These are phyloP conservation scores for Pogonocichla stellata DNA, from an alignment of 2,113 vertebrate species.

Conservation along the genomic window DNA sequence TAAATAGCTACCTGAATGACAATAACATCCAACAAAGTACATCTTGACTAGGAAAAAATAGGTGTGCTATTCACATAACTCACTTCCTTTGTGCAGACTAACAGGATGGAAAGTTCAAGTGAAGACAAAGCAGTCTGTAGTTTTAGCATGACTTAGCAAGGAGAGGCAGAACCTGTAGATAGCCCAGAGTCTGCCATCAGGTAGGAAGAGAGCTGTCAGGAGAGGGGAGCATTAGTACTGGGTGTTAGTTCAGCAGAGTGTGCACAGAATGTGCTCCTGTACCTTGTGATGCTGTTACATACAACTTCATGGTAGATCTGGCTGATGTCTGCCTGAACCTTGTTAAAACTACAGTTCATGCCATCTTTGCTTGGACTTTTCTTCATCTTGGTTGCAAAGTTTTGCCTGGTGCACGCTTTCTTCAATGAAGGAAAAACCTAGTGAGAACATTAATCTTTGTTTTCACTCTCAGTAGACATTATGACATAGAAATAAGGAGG, in stretches of 20 bases:
- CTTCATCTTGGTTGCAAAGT: neutral
- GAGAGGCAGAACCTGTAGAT: neutral
- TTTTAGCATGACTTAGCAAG: slow-evolving; percentile 11
- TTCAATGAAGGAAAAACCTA: neutral
- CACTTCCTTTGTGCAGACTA: slow-evolving; percentile 33
- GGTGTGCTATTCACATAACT: neutral
- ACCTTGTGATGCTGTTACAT: neutral
- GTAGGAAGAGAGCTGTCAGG: neutral
- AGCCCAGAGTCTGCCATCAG: neutral
- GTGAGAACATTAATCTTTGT: neutral
- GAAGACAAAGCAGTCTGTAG: neutral
- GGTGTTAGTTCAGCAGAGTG: neutral
- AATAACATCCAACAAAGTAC: neutral
- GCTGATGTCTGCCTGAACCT: neutral
- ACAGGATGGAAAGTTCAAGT: slow-evolving; percentile 26
- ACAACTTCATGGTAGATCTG: neutral
- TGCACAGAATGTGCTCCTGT: neutral
- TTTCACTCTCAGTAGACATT: neutral
- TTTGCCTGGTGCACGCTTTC: neutral
- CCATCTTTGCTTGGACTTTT: neutral
- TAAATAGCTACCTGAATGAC: neutral
- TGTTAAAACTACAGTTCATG: neutral
- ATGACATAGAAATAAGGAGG: neutral
- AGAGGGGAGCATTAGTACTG: neutral
- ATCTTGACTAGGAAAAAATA: neutral